Base-by-base conservation (phyloP, 2,113 vertebrate genomes). In the Paradisaea rubra region DNA sequence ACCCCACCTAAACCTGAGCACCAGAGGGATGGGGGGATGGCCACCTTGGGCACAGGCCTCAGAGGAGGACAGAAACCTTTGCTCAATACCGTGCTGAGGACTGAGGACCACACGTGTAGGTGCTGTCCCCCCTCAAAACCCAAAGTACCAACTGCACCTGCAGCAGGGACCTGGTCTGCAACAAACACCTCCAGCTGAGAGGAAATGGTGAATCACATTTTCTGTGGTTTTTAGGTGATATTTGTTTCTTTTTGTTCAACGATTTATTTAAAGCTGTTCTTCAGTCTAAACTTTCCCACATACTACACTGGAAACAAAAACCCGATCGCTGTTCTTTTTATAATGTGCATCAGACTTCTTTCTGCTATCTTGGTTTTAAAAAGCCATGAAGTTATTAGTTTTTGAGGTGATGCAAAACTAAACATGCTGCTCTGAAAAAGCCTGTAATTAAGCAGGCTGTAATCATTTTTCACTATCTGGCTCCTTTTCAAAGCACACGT, bases 331-430 rank as follows among this genome's bases (percentile, higher is more conserved):
- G 2, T 17, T 37, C 68, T 68, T 86, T 73, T 52, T 33, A n/a
- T 37, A 84, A 81, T 5, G 11, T 37, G 37, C 60, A 59, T 56
- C 77, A 68, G 71, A 33, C 39, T 80, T 73, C 28, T 87, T 77
- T 54, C 33, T 1, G 4, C 31, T 81, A 8, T 70, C 85, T 81
- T 53, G 54, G 42, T 93, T 93, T 70, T 33, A 27, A 80, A 94
- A 81, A 91, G 52, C 42, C 76, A 76, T 3, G 28, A 72, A 94
- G 44, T 65, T 49, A 87, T 83, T 90, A 42, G 63, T 92, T 95
- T 85, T 80, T 92, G 59, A 93, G 91, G 68, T 16, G 76, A 85
- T 92, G 94, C 93, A 96, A 94, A 96, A 97, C 89, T 78, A 96
- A 97, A 96, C 85, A 80, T 7, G 61, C 85, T 85, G 82, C 89